phyloP scores from a whole-genome alignment of 2,113 vertebrate species.

The Eublepharis macularius region DNA sequence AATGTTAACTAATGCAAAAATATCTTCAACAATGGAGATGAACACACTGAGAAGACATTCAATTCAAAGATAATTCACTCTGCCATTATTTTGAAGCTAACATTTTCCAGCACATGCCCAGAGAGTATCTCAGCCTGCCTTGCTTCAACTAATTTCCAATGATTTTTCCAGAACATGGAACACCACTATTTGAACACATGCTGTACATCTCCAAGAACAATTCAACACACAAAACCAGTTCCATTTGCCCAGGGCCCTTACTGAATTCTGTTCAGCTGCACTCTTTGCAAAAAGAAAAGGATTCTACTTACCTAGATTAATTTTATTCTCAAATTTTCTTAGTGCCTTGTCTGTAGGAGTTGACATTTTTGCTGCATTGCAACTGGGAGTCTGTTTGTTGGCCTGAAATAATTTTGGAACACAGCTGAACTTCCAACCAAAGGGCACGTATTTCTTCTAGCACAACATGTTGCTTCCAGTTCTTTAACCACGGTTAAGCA shows the following conservation, averaged over 20 bases:
- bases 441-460: background rate
- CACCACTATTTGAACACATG: background rate
- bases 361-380: slow-evolving; percentile 73
- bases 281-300: background rate
- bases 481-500: background rate
- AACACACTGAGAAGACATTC: no score
- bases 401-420: slow-evolving; percentile 68
- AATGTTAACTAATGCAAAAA: no score
- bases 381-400: slow-evolving; percentile 72
- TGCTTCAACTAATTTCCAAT: no score
- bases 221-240: background rate
- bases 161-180: background rate
- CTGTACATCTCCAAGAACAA: background rate
- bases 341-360: slow-evolving; percentile 80
- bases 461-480: background rate
- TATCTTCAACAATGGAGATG: no score
- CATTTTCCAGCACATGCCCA: no score
- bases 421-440: background rate
- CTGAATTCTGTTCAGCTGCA: background rate
- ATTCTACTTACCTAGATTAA: slow-evolving; percentile 80
- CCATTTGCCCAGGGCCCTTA: background rate
- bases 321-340: slow-evolving; percentile 83
- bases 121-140: no score
- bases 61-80: no score
- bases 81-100: no score